Conservation (phyloP, 1,140 invertebrate species). For the Zaprionus kolodkinae region DNA sequence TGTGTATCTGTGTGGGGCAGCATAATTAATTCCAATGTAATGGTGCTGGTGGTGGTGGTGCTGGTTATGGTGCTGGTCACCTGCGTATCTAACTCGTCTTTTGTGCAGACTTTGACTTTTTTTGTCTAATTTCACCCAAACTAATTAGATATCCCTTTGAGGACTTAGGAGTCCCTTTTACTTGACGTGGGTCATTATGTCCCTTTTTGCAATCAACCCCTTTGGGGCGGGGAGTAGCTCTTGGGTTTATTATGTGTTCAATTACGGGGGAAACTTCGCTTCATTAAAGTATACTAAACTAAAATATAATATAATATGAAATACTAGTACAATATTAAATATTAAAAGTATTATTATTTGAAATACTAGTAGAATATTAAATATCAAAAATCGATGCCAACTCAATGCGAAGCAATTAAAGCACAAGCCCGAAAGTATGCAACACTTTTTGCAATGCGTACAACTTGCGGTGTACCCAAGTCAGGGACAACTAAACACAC, state of each 20-base stretch:
- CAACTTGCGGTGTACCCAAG: neutral
- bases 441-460: constrained; percentile 16
- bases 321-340: no score
- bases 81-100: constrained; percentile 56
- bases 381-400: no score
- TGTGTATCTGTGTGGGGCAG: constrained; percentile 7
- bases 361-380: no score
- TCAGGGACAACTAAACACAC: neutral
- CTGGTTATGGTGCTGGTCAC: constrained; percentile 40
- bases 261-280: neutral
- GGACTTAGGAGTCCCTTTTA: neutral
- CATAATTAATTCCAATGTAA: constrained; percentile 20
- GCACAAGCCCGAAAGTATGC: constrained; percentile 37
- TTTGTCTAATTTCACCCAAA: constrained; percentile 67
- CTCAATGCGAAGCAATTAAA: no score
- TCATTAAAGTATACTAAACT: neutral
- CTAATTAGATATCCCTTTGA: constrained; percentile 61
- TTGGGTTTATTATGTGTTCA: neutral
- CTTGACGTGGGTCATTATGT: constrained; percentile 35
- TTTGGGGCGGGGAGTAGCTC: neutral
- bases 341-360: no score
- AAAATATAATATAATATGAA: no score
- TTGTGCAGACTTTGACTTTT: constrained; percentile 54
- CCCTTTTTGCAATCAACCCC: constrained; percentile 24
- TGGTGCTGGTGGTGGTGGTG: neutral